These are phyloP conservation scores for Syngnathoides biaculeatus DNA, from an alignment of 2,113 vertebrate species.

Conservation along the genomic window DNA sequence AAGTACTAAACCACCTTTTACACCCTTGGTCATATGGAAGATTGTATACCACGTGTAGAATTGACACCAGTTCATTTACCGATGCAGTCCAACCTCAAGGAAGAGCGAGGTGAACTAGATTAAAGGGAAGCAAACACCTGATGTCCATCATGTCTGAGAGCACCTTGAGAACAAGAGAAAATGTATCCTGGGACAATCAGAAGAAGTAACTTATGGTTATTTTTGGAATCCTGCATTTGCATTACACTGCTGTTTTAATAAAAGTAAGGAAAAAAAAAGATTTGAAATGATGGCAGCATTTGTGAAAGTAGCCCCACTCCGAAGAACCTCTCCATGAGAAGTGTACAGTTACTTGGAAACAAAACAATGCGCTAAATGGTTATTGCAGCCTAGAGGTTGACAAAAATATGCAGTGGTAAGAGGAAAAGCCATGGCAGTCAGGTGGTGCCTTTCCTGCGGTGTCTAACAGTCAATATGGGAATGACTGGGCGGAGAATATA, in stretches of 20 bases:
- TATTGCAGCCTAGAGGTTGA: constrained; percentile 19
- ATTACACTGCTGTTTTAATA: neutral
- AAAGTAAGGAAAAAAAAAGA: neutral
- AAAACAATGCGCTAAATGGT: constrained; percentile 27
- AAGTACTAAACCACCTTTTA: constrained; percentile 57
- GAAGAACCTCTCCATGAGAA: constrained; percentile 39
- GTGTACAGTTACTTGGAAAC: constrained; percentile 42
- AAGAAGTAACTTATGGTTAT: constrained; percentile 30
- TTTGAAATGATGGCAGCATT: neutral
- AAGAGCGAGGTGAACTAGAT: constrained; percentile 51
- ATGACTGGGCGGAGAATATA: constrained; percentile 27
- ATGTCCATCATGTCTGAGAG: constrained; percentile 48
- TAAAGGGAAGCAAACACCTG: constrained; percentile 69
- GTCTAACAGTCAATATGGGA: constrained; percentile 56
- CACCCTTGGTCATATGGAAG: constrained; percentile 53
- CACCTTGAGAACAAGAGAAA: constrained; percentile 57
- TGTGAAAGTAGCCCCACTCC: neutral
- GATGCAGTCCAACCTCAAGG: constrained; percentile 44
- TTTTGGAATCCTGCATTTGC: constrained; percentile 15
- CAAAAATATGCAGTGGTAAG: constrained; percentile 19
- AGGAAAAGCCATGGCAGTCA: constrained; percentile 51
- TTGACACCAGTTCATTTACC: constrained; percentile 32
- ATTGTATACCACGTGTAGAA: constrained; percentile 45
- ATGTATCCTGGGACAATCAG: constrained; percentile 31
- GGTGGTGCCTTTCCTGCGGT: constrained; percentile 41